phyloP scores from a whole-genome alignment of 64 coral and sea anemone genomes.

The Montipora sp. region DNA sequence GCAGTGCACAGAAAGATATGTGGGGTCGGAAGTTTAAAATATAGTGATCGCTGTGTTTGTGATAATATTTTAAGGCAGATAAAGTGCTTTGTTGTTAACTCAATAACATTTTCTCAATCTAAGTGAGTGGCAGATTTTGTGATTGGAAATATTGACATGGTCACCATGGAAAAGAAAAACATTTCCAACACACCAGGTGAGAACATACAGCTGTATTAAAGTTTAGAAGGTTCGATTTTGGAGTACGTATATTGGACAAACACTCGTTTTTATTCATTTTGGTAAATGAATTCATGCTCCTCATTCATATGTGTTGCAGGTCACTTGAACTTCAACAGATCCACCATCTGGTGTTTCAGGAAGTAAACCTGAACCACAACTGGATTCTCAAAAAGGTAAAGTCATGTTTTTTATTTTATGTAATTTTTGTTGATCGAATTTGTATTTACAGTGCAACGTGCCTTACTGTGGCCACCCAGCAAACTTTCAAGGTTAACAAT shows the following conservation, averaged over 20 bases:
- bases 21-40: not conserved
- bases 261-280: not conserved
- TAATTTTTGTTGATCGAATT: not conserved
- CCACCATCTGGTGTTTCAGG: not conserved
- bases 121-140: not conserved
- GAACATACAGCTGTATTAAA: not conserved
- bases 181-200: not conserved
- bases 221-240: not conserved
- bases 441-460: not conserved
- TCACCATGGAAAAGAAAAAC: not conserved
- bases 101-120: not conserved
- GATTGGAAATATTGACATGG: not conserved
- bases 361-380: not conserved
- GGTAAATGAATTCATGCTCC: not conserved
- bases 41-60: not conserved
- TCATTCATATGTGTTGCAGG: not conserved
- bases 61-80: not conserved
- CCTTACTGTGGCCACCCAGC: no score
- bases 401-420: slow-evolving; percentile 14
- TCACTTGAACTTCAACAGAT: not conserved
- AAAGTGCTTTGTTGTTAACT: not conserved
- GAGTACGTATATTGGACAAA: not conserved
- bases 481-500: no score
- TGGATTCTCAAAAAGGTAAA: not conserved
- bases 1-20: not conserved